Conservation (phyloP, 2,888 invertebrate species). For the Andrena chrysosceles region DNA sequence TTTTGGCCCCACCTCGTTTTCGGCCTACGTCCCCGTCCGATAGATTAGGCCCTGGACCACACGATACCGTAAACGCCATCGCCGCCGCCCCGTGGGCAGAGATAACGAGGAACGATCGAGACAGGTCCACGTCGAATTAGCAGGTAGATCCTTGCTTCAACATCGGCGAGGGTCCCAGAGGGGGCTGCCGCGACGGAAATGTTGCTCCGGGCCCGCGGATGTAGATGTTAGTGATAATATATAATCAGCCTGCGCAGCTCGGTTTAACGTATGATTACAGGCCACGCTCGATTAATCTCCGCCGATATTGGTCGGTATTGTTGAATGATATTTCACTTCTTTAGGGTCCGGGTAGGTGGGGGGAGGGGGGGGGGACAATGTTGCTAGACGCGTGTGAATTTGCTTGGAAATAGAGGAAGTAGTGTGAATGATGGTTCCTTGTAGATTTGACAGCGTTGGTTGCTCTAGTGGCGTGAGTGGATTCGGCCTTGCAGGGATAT, state of each 20-base stretch:
- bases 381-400: slow-evolving; percentile 24
- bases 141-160: slow-evolving; percentile 72
- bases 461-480: too few species aligned
- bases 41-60: slow-evolving; percentile 65
- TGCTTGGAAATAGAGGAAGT: background rate
- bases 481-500: too few species aligned
- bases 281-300: slow-evolving; percentile 46
- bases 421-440: too few species aligned
- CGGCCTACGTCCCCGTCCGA: slow-evolving; percentile 60
- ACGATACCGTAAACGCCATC: slow-evolving; percentile 66
- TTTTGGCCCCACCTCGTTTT: slow-evolving; percentile 55
- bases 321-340: slow-evolving; percentile 32
- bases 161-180: slow-evolving; percentile 43
- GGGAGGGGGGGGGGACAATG: too few species aligned
- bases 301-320: slow-evolving; percentile 36
- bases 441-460: background rate
- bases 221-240: slow-evolving; percentile 63
- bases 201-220: slow-evolving; percentile 32
- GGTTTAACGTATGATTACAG: slow-evolving; percentile 53
- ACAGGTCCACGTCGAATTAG: slow-evolving; percentile 75
- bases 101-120: slow-evolving; percentile 75
- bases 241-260: slow-evolving; percentile 52
- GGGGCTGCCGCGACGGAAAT: slow-evolving; percentile 19
- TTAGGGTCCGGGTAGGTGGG: background rate
- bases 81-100: slow-evolving; percentile 43